Percentiles rank a stretch among this genome's conserved stretches.
Conservation (phyloP, 2,888 invertebrate genomes). For the Tromatobia lineatoria region DNA sequence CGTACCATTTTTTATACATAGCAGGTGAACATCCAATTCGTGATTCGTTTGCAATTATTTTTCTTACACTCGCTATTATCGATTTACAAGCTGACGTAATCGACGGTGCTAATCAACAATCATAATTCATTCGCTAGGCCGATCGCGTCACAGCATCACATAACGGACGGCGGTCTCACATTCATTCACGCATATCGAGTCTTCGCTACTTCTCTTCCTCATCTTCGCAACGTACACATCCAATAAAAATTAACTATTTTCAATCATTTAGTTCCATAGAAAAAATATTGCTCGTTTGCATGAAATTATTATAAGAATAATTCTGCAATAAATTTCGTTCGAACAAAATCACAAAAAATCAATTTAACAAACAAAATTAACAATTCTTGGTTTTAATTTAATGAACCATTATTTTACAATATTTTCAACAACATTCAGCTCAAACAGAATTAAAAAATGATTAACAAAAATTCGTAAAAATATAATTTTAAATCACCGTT, state of each 20-base stretch:
- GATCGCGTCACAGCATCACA: constrained; percentile 4
- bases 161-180: not conserved
- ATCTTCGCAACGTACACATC: not conserved
- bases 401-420: too few relatives aligned
- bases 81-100: constrained; percentile 5
- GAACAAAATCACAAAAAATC: not conserved
- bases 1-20: not conserved
- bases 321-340: not conserved
- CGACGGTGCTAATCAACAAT: constrained; percentile 7
- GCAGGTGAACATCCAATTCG: constrained; percentile 29
- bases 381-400: too few relatives aligned
- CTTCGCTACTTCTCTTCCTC: not conserved
- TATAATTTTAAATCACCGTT: too few relatives aligned
- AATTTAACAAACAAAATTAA: too few relatives aligned
- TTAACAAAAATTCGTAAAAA: too few relatives aligned
- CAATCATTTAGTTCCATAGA: not conserved
- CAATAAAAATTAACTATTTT: not conserved
- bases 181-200: constrained; percentile 11
- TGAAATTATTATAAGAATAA: not conserved
- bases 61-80: not conserved
- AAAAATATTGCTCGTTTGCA: not conserved
- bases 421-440: too few relatives aligned
- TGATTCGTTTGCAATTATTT: constrained; percentile 27
- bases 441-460: too few relatives aligned
- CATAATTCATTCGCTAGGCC: not conserved